Conservation (phyloP, 2,888 invertebrate species). For the Cataglyphis altisquamis region DNA sequence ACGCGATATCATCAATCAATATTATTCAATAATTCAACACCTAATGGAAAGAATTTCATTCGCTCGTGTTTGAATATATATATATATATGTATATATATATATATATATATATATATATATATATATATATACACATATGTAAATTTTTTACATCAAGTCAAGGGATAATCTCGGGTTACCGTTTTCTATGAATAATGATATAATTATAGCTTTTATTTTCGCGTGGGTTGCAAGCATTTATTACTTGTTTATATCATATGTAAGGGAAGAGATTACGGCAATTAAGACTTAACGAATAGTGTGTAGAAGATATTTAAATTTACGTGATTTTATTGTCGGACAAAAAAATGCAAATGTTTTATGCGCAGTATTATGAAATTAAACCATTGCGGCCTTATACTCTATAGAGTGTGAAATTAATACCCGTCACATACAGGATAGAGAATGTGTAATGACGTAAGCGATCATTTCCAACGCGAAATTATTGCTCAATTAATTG, state of each 20-base stretch:
- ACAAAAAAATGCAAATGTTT: not conserved
- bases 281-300: not conserved
- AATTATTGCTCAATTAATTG: conserved; percentile 1
- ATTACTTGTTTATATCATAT: not conserved
- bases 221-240: not conserved
- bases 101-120: too few species aligned
- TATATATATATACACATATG: not conserved
- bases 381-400: not conserved
- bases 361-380: not conserved
- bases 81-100: too few species aligned
- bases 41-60: not conserved
- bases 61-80: not conserved
- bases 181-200: conserved; percentile 5
- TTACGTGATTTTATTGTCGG: not conserved
- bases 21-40: not conserved
- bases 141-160: not conserved
- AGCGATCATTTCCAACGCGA: not conserved
- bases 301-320: conserved; percentile 4
- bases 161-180: not conserved
- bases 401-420: conserved; percentile 4
- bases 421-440: not conserved
- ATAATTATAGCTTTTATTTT: not conserved
- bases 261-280: not conserved
- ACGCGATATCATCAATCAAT: not conserved
- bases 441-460: conserved; percentile 9